Evolutionary conservation across 1,140 invertebrate species (phyloP), one percentile per base, ranked within the genome.

Genomic region (Pinna nobilis): DNA sequence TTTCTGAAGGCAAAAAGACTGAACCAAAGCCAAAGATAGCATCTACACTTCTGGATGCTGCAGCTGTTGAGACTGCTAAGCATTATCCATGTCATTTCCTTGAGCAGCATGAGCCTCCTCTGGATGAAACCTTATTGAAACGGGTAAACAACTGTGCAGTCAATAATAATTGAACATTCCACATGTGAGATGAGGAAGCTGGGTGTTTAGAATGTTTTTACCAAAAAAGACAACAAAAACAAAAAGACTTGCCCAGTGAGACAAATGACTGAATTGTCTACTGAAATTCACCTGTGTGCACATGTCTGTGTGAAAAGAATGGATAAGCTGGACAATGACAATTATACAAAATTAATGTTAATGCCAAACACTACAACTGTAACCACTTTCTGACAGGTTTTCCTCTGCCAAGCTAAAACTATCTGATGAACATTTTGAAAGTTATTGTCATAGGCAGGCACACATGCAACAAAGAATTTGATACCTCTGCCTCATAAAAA

Each of bases 61-160:
- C 55, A 11, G 57, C 51, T 23, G 50, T 37, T 49, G 32, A 53
- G 18, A 41, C 41, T 39, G 67, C 67, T 49, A 47, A 70, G 44
- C 57, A 61, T 50, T 44, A 33, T 44, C 28, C 39, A n/a, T 70
- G 67, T 70, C 49, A 57, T 28, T 30, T 49, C 28, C 28, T 70
- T n/a, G 67, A 70, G 53, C 32, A 11, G 5, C 39, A 60, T 35
- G 39, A 70, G 13, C 67, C 57, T 25, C 55, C 67, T 33, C 32
- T 70, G 11, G 67, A 70, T 60, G 67, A 70, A 50, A 23, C 41
- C 13, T 32, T 61, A 28, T 60, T 70, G 15, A 70, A 70, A 60
- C 59, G 61, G 55, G 67, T 70, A 32, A 50, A 30, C 32, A 39
- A n/a, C 50, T 7, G 23, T 11, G 7, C 7, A 7, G 9, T 51